Percentiles rank a stretch among this genome's conserved stretches.
Evolutionary conservation across 2,797 vertebrate genomes (phyloP).

Genomic region (Trachops cirrhosus): DNA sequence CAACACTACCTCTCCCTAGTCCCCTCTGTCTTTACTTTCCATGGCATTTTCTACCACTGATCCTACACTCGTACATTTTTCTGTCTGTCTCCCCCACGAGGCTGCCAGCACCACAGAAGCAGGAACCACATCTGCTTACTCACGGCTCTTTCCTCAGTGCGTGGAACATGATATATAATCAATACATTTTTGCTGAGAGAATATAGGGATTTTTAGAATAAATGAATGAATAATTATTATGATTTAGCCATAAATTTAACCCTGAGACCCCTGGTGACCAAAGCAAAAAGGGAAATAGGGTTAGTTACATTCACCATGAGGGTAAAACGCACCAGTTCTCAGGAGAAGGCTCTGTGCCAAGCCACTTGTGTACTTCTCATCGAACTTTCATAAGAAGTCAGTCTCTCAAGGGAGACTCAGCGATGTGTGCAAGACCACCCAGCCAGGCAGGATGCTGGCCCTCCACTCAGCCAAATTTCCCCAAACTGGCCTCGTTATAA

Average conservation of each 20-base stretch:
- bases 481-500: neutral
- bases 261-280: neutral
- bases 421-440: neutral
- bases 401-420: neutral
- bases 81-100: neutral
- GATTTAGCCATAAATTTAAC: neutral
- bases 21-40: neutral
- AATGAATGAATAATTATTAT: neutral
- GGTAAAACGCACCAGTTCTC: neutral
- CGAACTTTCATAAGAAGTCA: neutral
- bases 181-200: neutral
- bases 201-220: neutral
- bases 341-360: neutral
- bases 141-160: neutral
- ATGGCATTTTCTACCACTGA: neutral
- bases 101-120: neutral
- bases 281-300: neutral
- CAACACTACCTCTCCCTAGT: neutral
- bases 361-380: neutral
- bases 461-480: neutral
- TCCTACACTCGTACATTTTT: neutral
- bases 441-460: neutral
- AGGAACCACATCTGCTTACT: neutral
- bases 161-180: neutral
- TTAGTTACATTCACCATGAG: neutral